phyloP scores from a whole-genome alignment of 2,888 invertebrate species.

The Arge pagana region DNA sequence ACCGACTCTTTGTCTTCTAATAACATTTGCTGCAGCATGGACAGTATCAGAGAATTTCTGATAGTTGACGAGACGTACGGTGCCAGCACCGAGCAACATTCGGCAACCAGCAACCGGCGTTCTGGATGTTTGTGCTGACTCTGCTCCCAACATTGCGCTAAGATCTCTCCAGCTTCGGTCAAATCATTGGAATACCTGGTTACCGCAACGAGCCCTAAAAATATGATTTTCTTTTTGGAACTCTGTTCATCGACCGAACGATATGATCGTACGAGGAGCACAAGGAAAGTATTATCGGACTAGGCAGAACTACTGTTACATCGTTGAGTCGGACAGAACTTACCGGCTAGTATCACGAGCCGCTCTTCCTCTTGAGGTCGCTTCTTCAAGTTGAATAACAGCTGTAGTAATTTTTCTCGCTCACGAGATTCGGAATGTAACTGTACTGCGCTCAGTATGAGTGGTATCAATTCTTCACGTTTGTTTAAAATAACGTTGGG shows the following conservation, averaged over 20 bases:
- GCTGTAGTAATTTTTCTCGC: slow-evolving; percentile 68
- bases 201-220: slow-evolving; percentile 58
- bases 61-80: slow-evolving; percentile 69
- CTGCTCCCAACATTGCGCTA: slow-evolving; percentile 76
- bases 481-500: slow-evolving; percentile 72
- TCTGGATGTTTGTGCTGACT: slow-evolving; percentile 71
- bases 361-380: slow-evolving; percentile 71
- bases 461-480: slow-evolving; percentile 71
- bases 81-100: slow-evolving; percentile 69
- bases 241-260: too few species aligned
- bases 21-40: slow-evolving; percentile 74
- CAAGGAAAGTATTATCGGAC: too few species aligned
- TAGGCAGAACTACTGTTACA: too few species aligned
- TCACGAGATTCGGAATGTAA: slow-evolving; percentile 64
- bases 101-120: slow-evolving; percentile 69
- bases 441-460: slow-evolving; percentile 66
- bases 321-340: too few species aligned
- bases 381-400: slow-evolving; percentile 73
- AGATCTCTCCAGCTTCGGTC: slow-evolving; percentile 68
- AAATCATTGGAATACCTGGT: slow-evolving; percentile 59
- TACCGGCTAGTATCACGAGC: slow-evolving; percentile 63
- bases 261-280: too few species aligned
- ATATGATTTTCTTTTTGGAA: too few species aligned
- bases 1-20: slow-evolving; percentile 67
- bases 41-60: slow-evolving; percentile 70